Conservation (phyloP, 2,797 vertebrate genomes). For the Pterois miles region DNA sequence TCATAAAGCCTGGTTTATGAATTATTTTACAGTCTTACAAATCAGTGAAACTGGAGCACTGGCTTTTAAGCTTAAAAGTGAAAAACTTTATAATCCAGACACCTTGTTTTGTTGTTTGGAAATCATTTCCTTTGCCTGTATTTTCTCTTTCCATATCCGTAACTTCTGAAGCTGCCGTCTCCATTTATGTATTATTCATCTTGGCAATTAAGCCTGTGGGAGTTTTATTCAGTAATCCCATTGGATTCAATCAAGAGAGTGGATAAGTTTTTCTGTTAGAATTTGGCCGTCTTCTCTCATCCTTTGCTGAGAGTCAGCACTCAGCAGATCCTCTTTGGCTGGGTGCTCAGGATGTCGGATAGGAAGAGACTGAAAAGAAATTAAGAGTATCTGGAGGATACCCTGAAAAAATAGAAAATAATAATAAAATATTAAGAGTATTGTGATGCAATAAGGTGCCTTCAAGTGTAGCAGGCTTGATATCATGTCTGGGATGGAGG, state of each 20-base stretch:
- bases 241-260: conserved; percentile 71
- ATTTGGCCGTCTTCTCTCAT: conserved; percentile 54
- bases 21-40: conserved; percentile 33
- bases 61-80: conserved; percentile 16
- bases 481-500: conserved; percentile 35
- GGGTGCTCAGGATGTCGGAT: conserved; percentile 65
- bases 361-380: conserved; percentile 44
- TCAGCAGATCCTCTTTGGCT: conserved; percentile 63
- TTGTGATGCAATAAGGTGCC: conserved; percentile 53
- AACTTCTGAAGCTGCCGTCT: conserved; percentile 37
- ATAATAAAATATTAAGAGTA: conserved; percentile 16
- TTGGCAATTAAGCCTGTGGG: conserved; percentile 57
- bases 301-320: conserved; percentile 65
- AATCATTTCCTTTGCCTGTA: conserved; percentile 3
- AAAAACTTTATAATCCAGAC: conserved; percentile 21
- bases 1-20: conserved; percentile 6
- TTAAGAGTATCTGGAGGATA: conserved; percentile 49
- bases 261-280: conserved; percentile 52
- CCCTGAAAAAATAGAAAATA: conserved; percentile 17
- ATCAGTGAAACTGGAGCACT: neutral
- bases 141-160: conserved; percentile 35
- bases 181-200: conserved; percentile 49
- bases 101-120: conserved; percentile 34
- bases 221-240: conserved; percentile 62
- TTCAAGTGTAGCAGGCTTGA: conserved; percentile 46